phyloP scores from a whole-genome alignment of 2,113 vertebrate species.

The Porphyrio hochstetteri region DNA sequence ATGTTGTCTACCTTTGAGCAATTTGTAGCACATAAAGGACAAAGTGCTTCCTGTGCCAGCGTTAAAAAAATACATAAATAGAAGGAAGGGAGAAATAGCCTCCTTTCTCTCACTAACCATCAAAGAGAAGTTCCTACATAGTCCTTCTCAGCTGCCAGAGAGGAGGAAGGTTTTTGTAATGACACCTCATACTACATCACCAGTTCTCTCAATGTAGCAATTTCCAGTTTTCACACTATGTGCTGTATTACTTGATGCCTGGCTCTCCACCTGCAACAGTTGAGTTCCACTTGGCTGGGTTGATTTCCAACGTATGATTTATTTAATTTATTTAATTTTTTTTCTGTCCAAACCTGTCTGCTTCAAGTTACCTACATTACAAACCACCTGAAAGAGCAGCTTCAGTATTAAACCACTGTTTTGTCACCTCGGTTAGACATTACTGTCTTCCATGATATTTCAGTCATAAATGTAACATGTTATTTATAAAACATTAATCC shows the following conservation, averaged over 20 bases:
- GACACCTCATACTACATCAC: background rate
- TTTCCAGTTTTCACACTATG: background rate
- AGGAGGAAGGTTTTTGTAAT: background rate
- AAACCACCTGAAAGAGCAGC: slow-evolving; percentile 72
- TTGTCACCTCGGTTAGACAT: slow-evolving; percentile 75
- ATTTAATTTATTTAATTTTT: background rate
- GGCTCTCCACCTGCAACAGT: slow-evolving; percentile 44
- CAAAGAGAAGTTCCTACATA: background rate
- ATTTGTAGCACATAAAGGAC: slow-evolving; percentile 29
- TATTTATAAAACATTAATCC: slow-evolving; percentile 97
- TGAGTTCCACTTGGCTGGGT: slow-evolving; percentile 62
- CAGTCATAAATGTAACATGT: slow-evolving; percentile 84
- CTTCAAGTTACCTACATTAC: slow-evolving; percentile 46
- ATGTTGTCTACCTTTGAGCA: slow-evolving; percentile 23
- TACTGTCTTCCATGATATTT: slow-evolving; percentile 89
- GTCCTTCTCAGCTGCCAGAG: background rate
- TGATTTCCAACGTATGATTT: background rate
- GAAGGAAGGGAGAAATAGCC: background rate
- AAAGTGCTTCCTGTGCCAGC: background rate
- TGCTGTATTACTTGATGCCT: background rate
- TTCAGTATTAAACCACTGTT: slow-evolving; percentile 83
- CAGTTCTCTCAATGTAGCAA: slow-evolving; percentile 49
- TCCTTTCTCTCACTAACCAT: background rate
- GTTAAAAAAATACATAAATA: background rate
- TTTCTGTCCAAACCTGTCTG: slow-evolving; percentile 25